phyloP scores from a whole-genome alignment of 1,140 invertebrate species.

The Bombus pascuorum region DNA sequence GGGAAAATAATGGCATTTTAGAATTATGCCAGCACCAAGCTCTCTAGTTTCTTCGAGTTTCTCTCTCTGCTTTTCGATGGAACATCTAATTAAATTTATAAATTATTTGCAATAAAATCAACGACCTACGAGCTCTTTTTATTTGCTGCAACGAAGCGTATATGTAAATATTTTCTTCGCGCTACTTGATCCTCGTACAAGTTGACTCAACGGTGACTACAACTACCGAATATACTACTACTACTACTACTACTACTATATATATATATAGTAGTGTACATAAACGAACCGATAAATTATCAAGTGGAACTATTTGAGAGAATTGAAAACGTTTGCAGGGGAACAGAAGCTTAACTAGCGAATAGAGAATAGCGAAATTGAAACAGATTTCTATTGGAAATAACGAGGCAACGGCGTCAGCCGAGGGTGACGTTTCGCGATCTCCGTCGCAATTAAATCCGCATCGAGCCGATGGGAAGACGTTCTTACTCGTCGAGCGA shows the following conservation, averaged over 20 bases:
- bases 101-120: neutral
- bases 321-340: neutral
- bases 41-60: neutral
- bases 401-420: constrained; percentile 12
- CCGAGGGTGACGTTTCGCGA: neutral
- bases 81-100: neutral
- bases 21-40: neutral
- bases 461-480: neutral
- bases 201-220: neutral
- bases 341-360: neutral
- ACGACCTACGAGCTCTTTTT: neutral
- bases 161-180: no score
- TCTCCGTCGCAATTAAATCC: constrained; percentile 1
- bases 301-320: neutral
- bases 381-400: neutral
- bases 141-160: neutral
- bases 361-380: neutral
- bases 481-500: neutral
- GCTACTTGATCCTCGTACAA: no score
- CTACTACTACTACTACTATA: no score
- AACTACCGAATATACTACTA: neutral
- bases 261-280: neutral
- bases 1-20: no score
- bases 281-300: constrained; percentile 5
- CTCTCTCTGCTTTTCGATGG: no score